Evolutionary conservation across 53 echinoderm and acorn worm genomes (phyloP).

Genomic region (Henricia sp.): DNA sequence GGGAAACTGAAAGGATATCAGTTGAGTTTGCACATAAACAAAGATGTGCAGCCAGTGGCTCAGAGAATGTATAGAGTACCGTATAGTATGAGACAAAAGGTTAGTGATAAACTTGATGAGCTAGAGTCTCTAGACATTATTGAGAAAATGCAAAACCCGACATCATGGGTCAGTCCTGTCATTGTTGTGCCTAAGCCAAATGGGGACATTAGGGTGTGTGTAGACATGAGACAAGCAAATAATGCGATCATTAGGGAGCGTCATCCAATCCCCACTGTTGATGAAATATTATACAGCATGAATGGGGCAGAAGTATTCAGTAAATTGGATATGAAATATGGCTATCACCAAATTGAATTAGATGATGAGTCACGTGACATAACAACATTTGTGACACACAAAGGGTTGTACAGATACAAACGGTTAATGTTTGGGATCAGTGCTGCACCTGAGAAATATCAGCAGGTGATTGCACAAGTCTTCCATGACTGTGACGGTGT

Average conservation of each 20-base stretch:
- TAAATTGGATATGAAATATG: constrained; percentile 67
- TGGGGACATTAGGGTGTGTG: constrained; percentile 55
- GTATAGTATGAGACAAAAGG: constrained; percentile 34
- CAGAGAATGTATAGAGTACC: constrained; percentile 62
- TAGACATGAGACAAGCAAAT: constrained; percentile 76
- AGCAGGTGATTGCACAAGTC: constrained; percentile 59
- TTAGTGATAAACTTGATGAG: constrained; percentile 61
- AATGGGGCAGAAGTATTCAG: constrained; percentile 68
- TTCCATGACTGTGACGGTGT: constrained; percentile 59
- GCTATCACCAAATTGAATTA: constrained; percentile 72
- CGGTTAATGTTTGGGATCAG: constrained; percentile 72
- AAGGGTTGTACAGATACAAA: constrained; percentile 65
- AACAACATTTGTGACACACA: constrained; percentile 71
- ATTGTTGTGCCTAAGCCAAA: constrained; percentile 62
- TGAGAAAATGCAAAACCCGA: constrained; percentile 65
- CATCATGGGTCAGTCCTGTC: constrained; percentile 70
- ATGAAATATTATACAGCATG: constrained; percentile 62
- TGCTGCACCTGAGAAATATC: constrained; percentile 71
- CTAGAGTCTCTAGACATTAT: constrained; percentile 57
- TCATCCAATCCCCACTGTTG: constrained; percentile 68
- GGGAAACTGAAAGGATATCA: too few relatives aligned
- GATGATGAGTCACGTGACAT: constrained; percentile 68
- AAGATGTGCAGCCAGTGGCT: constrained; percentile 44
- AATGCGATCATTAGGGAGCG: constrained; percentile 62
- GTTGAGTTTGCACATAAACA: too few relatives aligned